Evolutionary conservation across 2,113 vertebrate species (phyloP).

Genomic region (Lampris megalopsis): DNA sequence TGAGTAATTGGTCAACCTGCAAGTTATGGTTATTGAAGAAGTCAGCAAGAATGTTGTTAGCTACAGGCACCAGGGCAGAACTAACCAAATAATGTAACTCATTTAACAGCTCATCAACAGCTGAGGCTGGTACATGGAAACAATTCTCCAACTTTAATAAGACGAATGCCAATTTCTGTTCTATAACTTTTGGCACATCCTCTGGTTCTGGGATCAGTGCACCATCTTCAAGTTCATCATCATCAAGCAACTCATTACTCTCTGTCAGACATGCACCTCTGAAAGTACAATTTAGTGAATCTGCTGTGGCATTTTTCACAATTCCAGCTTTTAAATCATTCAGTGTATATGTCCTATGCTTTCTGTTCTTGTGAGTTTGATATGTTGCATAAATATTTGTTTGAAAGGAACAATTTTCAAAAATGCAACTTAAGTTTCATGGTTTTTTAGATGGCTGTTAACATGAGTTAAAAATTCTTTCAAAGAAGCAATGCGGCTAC

Average conservation of each 20-base stretch:
- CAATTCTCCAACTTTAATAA: constrained; percentile 29
- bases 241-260: too few relatives aligned
- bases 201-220: neutral
- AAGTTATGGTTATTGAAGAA: too few relatives aligned
- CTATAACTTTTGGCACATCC: constrained; percentile 12
- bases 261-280: too few relatives aligned
- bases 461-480: constrained; percentile 16
- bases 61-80: neutral
- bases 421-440: constrained; percentile 27
- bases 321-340: constrained; percentile 21
- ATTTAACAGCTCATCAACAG: neutral
- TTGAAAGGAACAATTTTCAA: neutral
- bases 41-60: too few relatives aligned
- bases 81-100: constrained; percentile 15
- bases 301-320: neutral
- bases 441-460: constrained; percentile 23
- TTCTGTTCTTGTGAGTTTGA: constrained; percentile 20
- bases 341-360: constrained; percentile 24
- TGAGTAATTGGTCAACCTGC: too few relatives aligned
- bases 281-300: neutral
- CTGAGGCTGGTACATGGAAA: constrained; percentile 13
- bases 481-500: constrained; percentile 10
- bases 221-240: too few relatives aligned
- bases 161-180: constrained; percentile 20
- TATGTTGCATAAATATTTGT: constrained; percentile 25